Base-by-base conservation (phyloP, 1,140 invertebrate species). In the Onthophagus taurus region DNA sequence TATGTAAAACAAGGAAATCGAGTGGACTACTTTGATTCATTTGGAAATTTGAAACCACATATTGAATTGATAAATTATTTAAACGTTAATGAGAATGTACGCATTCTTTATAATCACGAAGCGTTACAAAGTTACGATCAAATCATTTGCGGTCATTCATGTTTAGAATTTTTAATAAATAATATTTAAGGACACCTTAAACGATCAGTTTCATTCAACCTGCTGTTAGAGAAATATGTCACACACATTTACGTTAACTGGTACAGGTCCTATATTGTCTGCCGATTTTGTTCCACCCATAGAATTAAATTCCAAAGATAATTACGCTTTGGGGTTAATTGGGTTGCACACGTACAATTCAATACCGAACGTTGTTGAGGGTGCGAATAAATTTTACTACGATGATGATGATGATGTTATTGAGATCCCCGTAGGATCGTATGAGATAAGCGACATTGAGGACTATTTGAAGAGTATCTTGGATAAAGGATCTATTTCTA, bases 361-460 rank as follows among this genome's bases (percentile, higher is more conserved):
- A n/a, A 61, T 64, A 11, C 58, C 57, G 12, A 65, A 65, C 47
- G 50, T 63, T 36, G 48, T 59, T 52, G 7, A 29, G 18, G 42
- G 39, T 19, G 58, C 59, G 29, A 63, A 64, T 56, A 51, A 54
- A 49, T 61, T 66, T 52, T 57, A 64, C 44, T 49, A 60, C 37
- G 50, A 48, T n/a, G 24, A 26, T n/a, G n/a, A n/a, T n/a, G 11
- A 21, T 19, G 39, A 59, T 29, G 43, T 45, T 17, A 59, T 65
- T 38, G 42, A 39, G 20, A 57, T 65, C 44, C 59, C 61, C 3
- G 49, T 45, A 12, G 59, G 60, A 16, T 54, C 55, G 18, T 64
- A 67, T 53, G 62, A 63, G 49, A 50, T 64, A 38, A 24, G 45
- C 29, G 53, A 64, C 48, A 60, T 60, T 20, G 49, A 53, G 36